Conservation (phyloP, 2,797 vertebrate genomes). For the Phalanger gymnotis region DNA sequence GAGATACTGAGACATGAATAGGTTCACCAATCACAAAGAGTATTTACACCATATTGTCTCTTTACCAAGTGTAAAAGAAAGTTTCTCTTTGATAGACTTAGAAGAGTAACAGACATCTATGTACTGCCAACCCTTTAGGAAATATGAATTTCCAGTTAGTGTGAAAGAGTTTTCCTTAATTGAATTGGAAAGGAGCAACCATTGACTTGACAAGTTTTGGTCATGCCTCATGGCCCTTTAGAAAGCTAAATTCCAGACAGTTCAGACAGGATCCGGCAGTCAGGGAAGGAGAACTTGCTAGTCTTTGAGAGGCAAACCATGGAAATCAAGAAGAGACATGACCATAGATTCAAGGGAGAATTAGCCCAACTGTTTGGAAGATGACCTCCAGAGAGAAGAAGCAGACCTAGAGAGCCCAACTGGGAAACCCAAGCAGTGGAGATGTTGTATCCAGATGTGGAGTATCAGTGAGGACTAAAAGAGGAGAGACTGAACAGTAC, state of each 20-base stretch:
- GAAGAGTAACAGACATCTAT: not conserved
- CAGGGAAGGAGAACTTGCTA: not conserved
- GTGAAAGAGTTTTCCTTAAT: no score
- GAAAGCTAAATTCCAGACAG: no score
- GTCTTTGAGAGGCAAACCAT: not conserved
- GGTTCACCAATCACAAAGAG: not conserved
- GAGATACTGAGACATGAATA: not conserved
- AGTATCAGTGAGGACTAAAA: not conserved
- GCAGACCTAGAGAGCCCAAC: not conserved
- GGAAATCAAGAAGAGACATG: no score
- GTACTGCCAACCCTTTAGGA: no score
- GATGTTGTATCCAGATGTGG: not conserved
- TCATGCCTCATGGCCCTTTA: no score
- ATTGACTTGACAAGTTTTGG: no score
- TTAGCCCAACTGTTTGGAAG: not conserved
- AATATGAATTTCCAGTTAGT: no score
- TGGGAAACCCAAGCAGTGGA: not conserved
- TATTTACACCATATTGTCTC: not conserved
- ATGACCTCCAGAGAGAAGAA: not conserved
- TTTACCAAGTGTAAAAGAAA: not conserved
- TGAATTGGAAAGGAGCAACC: no score
- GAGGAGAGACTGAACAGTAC: not conserved
- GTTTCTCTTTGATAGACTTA: not conserved
- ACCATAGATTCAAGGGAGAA: not conserved
- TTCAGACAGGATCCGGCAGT: not conserved